Base-by-base conservation (phyloP, 1,140 invertebrate species). In the Zaprionus gabonicus region DNA sequence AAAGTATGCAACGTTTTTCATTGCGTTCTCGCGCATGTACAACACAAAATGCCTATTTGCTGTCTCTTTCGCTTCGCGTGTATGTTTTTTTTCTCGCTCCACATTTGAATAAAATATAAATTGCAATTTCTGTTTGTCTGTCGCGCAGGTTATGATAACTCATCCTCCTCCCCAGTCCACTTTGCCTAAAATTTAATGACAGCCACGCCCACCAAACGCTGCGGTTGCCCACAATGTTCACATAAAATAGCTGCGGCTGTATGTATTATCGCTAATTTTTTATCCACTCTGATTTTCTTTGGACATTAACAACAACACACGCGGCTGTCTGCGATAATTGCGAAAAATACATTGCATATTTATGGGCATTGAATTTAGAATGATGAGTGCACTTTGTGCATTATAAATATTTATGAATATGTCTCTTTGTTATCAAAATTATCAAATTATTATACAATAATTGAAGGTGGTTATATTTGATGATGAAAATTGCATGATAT, bases 101-200 rank as follows among this genome's bases (percentile, higher is more conserved):
- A 49, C 67, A 34, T 28, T 25, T 25, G 71, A 78, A 87, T 90
- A 79, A 88, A 88, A 88, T 90, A 90, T 90, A 72, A 83, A 88
- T 80, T 78, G 81, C 68, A 88, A 81, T 87, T 87, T 75, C 51
- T 71, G 70, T 81, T 74, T 75, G 70, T 63, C 71, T 83, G 68
- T 23, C 69, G 34, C 20, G 51, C 68, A 84, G 81, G 81, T 84
- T 84, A 84, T 70, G 65, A 56, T 73, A 73, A 56, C 41, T 10
- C 41, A 25, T 27, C 10, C 7, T 27, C 17, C 27, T 34, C 27
- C 56, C 56, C 12, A n/a, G 20, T 15, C 9, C 20, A n/a, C 57
- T 34, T 68, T 59, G 7, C 15, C 53, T 64, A 17, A 73, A 83
- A 72, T 83, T 88, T 78, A 87, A 88, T 87, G 84, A 83, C 68